Conservation (phyloP, 2,888 invertebrate species). For the Drosophila villosipedis region DNA sequence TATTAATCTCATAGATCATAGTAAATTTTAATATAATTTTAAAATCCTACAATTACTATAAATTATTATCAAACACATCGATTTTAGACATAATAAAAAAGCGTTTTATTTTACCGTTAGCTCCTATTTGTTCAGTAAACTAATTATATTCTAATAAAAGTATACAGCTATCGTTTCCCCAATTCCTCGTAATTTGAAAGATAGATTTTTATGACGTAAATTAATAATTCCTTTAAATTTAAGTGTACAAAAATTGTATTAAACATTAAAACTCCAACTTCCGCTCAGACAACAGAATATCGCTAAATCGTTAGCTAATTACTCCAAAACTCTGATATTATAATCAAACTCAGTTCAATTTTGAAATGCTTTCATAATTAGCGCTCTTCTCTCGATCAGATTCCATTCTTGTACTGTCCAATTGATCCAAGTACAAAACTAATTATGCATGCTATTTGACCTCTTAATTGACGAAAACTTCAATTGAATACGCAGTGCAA, state of each 20-base stretch:
- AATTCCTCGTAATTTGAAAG: not conserved
- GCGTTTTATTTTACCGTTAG: too few relatives aligned
- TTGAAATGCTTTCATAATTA: not conserved
- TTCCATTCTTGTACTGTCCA: not conserved
- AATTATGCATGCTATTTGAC: conserved; percentile 23
- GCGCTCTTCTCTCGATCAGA: conserved; percentile 6
- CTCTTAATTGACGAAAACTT: conserved; percentile 46
- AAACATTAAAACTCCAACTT: not conserved
- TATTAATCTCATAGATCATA: not conserved
- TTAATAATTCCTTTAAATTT: not conserved
- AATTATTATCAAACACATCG: not conserved
- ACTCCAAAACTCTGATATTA: not conserved
- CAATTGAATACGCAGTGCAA: conserved; percentile 32
- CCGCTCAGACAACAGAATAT: not conserved
- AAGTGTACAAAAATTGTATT: not conserved
- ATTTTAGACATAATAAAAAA: not conserved
- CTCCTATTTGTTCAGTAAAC: not conserved
- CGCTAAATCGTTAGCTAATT: not conserved
- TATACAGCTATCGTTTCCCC: not conserved
- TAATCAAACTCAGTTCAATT: not conserved
- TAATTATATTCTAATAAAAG: not conserved
- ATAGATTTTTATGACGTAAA: not conserved
- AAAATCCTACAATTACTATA: not conserved
- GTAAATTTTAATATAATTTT: not conserved
- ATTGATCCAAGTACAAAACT: conserved; percentile 11